A percentile compares a stretch with the other conserved stretches of the same genome.
Conservation (phyloP, 2,888 invertebrate genomes). For the Philhelius pedissequus region DNA sequence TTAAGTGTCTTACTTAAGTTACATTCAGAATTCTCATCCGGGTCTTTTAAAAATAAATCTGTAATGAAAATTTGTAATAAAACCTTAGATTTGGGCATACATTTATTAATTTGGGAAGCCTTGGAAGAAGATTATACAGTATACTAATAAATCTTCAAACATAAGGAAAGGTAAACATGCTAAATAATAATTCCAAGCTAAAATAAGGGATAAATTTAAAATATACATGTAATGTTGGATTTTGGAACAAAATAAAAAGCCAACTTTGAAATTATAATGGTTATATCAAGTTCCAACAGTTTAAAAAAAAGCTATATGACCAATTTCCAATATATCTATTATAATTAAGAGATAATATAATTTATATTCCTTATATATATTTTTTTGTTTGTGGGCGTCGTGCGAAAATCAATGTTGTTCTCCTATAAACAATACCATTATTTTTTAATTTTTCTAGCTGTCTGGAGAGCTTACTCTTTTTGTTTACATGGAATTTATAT, state of each 20-base stretch:
- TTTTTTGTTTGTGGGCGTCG: too few species aligned
- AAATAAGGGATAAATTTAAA: neutral
- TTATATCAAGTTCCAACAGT: conserved; percentile 12
- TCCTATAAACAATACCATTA: too few species aligned
- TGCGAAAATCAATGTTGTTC: too few species aligned
- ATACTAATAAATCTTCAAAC: neutral
- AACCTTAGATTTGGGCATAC: neutral
- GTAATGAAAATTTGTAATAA: conserved; percentile 20
- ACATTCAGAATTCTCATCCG: conserved; percentile 13
- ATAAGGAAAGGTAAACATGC: conserved; percentile 18
- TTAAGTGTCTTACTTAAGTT: conserved; percentile 11
- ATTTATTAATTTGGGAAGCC: neutral
- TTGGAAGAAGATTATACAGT: neutral
- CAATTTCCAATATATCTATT: too few species aligned
- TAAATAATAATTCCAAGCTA: neutral
- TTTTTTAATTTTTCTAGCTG: too few species aligned
- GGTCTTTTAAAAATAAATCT: conserved; percentile 30
- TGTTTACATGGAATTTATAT: too few species aligned
- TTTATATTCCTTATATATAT: too few species aligned
- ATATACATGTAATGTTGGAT: neutral
- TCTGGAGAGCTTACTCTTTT: too few species aligned
- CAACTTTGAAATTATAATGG: neutral
- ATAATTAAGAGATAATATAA: too few species aligned
- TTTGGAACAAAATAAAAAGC: neutral
- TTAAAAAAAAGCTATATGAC: neutral